Percentiles rank a stretch among this genome's conserved stretches.
These are phyloP conservation scores for Austrofundulus limnaeus DNA, from an alignment of 2,113 vertebrate genomes.

Conservation along the genomic window DNA sequence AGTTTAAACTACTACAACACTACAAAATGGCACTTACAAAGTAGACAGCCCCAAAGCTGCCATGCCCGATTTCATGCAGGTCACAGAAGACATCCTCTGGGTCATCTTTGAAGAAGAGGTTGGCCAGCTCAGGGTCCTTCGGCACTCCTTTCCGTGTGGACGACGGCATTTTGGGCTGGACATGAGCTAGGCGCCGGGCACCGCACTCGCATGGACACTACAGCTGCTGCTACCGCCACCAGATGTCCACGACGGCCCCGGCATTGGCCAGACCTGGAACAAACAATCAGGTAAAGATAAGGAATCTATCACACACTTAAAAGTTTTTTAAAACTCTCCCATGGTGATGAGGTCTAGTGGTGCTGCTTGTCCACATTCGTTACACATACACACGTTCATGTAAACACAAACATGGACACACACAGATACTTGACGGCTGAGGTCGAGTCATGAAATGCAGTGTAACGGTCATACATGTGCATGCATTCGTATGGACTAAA, in stretches of 20 bases:
- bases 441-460: slow-evolving; percentile 64
- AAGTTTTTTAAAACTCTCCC: slow-evolving; percentile 14
- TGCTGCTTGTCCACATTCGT: slow-evolving; percentile 50
- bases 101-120: slow-evolving; percentile 85
- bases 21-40: slow-evolving; percentile 76
- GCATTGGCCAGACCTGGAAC: slow-evolving; percentile 76
- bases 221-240: slow-evolving; percentile 69
- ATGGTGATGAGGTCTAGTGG: slow-evolving; percentile 47
- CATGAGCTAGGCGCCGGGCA: slow-evolving; percentile 63
- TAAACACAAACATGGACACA: background rate
- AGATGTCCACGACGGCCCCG: slow-evolving; percentile 68
- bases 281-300: background rate
- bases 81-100: slow-evolving; percentile 84
- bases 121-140: slow-evolving; percentile 78
- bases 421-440: slow-evolving; percentile 49
- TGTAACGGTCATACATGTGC: slow-evolving; percentile 24
- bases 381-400: slow-evolving; percentile 34
- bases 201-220: slow-evolving; percentile 67
- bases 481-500: slow-evolving; percentile 14
- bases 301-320: background rate
- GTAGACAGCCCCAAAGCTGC: slow-evolving; percentile 85
- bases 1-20: too few species aligned
- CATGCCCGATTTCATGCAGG: slow-evolving; percentile 85
- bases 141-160: slow-evolving; percentile 78
- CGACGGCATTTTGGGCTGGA: slow-evolving; percentile 80